Evolutionary conservation across 2,113 vertebrate species (phyloP), one percentile per base, ranked within the genome.

Genomic region (Neotoma lepida): DNA sequence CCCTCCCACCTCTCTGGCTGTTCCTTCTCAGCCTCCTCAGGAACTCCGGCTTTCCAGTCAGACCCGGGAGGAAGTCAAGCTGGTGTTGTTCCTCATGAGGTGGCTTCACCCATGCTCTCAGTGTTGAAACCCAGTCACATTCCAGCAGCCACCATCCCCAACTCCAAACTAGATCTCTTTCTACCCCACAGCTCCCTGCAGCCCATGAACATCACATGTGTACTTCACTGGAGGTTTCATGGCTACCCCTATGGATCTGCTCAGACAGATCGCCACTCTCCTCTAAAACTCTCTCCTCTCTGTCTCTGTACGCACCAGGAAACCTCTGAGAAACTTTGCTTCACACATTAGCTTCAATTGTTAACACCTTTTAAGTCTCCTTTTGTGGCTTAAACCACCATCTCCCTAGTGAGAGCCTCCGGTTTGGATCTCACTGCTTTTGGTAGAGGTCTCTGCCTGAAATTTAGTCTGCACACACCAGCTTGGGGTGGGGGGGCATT

Each of bases 141-240:
- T 41, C 54, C 0, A 1, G 18, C 18, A 0, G 0, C 15, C 84
- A 8, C 0, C 9, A 44, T 6, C 9, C 8, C 33, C 9, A 8
- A 8, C 35, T 54, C 30, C 51, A 33, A 39, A 28, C 20, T 12
- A 28, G 39, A 28, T 35, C 66, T 14, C 90, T 61, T 6, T 68
- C 26, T 9, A 51, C 10, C 9, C 88, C 88, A 12, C 33, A 12
- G 44, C 58, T 30, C 44, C 51, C n/a, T 24, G 17, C 17, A 61
- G 54, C 87, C 51, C 41, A 63, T 33, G 33, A 30, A 13, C 22
- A 24, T 70, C 18, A 18, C 89, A 26, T 2, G 9, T 1, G 7
- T 20, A 49, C 6, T 9, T 35, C 66, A 5, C 56, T 61, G 80
- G 14, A 9, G 13, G 14, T 33, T 82, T 33, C 61, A 22, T 6